Evolutionary conservation across 2,113 vertebrate species (phyloP), one percentile per base, ranked within the genome.

Genomic region (Dascyllus trimaculatus): DNA sequence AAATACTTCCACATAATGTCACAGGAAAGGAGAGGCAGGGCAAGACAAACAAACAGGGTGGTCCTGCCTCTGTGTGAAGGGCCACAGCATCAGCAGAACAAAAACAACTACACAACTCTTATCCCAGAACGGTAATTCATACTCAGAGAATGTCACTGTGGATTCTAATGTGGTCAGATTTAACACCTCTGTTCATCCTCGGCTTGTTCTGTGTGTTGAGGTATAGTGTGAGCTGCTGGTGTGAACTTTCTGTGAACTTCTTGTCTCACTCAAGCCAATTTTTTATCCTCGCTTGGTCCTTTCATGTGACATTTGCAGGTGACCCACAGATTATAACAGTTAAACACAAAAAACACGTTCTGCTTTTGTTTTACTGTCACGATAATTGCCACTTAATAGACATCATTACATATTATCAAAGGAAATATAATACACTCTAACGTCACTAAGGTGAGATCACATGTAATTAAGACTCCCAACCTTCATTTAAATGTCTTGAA

Each of bases 11-110:
- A 56, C 29, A 11, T 78, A 53, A 66, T 68, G 71, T 77, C 58
- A 69, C 53, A 78, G 70, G 65, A 71, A 81, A 73, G 26, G n/a
- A 75, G 63, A 81, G 71, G 59, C 75, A 59, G 26, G 7, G 13
- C 59, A 71, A 60, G 22, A 71, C 71, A 75, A 78, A 85, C 71
- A 85, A 66, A 48, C 82, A 79, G 78, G 78, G 60, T 74, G 78
- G 76, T 76, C 68, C 63, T 74, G 48, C 7, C 52, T 77, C 59
- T 74, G 64, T 80, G 67, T 67, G 71, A 82, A 61, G 63, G 75
- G 78, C 68, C 67, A 52, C 71, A 53, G 35, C 38, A 26, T 25
- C 17, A 19, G 17, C 61, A 25, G 25, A 49, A 49, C 21, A 24
- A 84, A 22, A 56, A 63, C 69, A 82, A 52, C 5, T 32, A 62